These are phyloP conservation scores for Erynnis tages DNA, from an alignment of 2,888 invertebrate species.

Conservation along the genomic window DNA sequence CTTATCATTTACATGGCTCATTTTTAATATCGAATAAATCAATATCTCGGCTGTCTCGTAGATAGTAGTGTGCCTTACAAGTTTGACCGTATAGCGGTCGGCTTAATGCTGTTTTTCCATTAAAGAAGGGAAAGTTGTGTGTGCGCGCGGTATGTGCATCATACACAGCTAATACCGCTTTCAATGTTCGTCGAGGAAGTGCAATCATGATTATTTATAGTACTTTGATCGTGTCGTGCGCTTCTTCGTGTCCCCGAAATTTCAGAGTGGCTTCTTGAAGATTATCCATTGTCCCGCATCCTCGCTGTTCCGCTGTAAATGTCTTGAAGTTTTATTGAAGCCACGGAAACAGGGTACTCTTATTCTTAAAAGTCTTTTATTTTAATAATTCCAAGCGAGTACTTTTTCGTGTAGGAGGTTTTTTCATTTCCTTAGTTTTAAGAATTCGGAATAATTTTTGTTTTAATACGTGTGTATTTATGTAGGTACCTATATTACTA, in stretches of 20 bases:
- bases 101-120: slow-evolving; percentile 71
- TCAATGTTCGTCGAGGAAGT: slow-evolving; percentile 70
- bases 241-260: slow-evolving; percentile 5
- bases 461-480: too few relatives aligned
- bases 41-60: slow-evolving; percentile 16
- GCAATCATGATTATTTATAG: slow-evolving; percentile 35
- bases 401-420: too few relatives aligned
- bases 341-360: background rate
- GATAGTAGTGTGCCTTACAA: slow-evolving; percentile 46
- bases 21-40: slow-evolving; percentile 19
- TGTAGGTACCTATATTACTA: too few relatives aligned
- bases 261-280: background rate
- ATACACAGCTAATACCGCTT: slow-evolving; percentile 72
- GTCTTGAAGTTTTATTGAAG: background rate
- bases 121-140: slow-evolving; percentile 74
- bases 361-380: background rate
- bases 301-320: background rate
- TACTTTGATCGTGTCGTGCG: slow-evolving; percentile 5
- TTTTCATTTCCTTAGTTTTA: too few relatives aligned
- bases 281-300: slow-evolving; percentile 14
- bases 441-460: too few relatives aligned
- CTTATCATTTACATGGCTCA: slow-evolving; percentile 6
- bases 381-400: too few relatives aligned
- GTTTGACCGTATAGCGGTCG: slow-evolving; percentile 58
- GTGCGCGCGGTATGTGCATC: slow-evolving; percentile 61